phyloP scores from a whole-genome alignment of 2,113 vertebrate genomes.

The Seriola dumerili region DNA sequence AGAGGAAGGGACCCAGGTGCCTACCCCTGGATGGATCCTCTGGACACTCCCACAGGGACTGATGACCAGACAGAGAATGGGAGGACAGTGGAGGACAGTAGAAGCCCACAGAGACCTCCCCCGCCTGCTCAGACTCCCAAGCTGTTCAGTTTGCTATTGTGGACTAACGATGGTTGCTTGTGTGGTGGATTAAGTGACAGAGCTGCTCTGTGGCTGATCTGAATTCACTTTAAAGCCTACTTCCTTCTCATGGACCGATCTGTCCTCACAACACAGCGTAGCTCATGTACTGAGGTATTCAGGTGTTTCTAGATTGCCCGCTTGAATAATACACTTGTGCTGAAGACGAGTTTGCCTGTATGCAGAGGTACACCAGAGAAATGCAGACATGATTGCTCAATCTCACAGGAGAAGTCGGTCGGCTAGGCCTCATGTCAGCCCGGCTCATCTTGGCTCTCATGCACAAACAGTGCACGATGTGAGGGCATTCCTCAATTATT shows the following conservation, averaged over 20 bases:
- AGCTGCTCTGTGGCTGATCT: conserved; percentile 60
- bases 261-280: conserved; percentile 38
- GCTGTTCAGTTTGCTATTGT: conserved; percentile 70
- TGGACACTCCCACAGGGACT: conserved; percentile 78
- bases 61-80: conserved; percentile 74
- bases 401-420: conserved; percentile 20
- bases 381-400: neutral
- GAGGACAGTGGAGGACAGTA: conserved; percentile 61
- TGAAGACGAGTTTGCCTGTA: neutral
- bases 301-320: neutral
- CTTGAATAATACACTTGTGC: neutral
- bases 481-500: conserved; percentile 64
- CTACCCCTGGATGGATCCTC: conserved; percentile 71
- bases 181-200: conserved; percentile 71
- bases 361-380: conserved; percentile 8
- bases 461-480: conserved; percentile 54
- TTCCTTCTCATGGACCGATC: conserved; percentile 51
- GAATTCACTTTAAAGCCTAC: conserved; percentile 44
- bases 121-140: conserved; percentile 62
- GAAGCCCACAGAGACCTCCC: conserved; percentile 72
- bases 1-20: conserved; percentile 74
- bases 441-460: conserved; percentile 47
- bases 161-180: conserved; percentile 34
- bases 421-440: conserved; percentile 61
- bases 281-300: conserved; percentile 8